phyloP scores from a whole-genome alignment of 1,140 invertebrate genomes.

The Tetramorium parvispinum region DNA sequence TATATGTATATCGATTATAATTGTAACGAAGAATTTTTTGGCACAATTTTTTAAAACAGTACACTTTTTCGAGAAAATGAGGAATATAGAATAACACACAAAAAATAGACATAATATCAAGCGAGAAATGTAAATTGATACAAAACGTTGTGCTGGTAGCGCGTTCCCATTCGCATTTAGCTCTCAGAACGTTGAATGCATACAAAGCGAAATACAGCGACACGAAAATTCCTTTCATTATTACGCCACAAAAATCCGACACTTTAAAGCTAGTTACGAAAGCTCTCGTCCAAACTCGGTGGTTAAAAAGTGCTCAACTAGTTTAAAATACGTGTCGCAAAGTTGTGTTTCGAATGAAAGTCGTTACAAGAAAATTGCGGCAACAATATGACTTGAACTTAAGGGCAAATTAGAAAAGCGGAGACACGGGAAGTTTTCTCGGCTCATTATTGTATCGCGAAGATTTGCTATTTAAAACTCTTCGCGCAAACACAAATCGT shows the following conservation, averaged over 20 bases:
- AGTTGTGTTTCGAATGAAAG: slow-evolving; percentile 40
- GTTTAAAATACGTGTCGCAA: slow-evolving; percentile 41
- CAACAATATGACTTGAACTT: slow-evolving; percentile 53
- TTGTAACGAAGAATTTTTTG: not conserved
- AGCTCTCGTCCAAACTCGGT: slow-evolving; percentile 40
- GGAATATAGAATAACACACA: not conserved
- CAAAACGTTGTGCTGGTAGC: slow-evolving; percentile 31
- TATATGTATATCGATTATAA: not conserved
- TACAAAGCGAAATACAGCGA: slow-evolving; percentile 43
- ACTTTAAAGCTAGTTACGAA: slow-evolving; percentile 51
- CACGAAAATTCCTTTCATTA: slow-evolving; percentile 55
- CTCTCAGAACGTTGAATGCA: slow-evolving; percentile 22
- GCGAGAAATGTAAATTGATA: slow-evolving; percentile 54
- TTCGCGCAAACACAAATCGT: slow-evolving; percentile 26
- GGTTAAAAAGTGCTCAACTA: slow-evolving; percentile 55
- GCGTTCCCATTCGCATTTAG: slow-evolving; percentile 46
- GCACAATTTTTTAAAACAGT: slow-evolving; percentile 10
- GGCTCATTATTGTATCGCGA: not conserved
- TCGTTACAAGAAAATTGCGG: slow-evolving; percentile 50
- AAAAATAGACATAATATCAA: slow-evolving; percentile 9
- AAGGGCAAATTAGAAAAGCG: slow-evolving; percentile 49
- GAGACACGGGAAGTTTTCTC: slow-evolving; percentile 28
- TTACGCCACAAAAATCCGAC: slow-evolving; percentile 52
- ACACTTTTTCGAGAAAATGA: slow-evolving; percentile 12
- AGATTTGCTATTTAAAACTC: slow-evolving; percentile 41